These are phyloP conservation scores for Aradus depressus DNA, from an alignment of 2,888 invertebrate genomes.

Conservation along the genomic window DNA sequence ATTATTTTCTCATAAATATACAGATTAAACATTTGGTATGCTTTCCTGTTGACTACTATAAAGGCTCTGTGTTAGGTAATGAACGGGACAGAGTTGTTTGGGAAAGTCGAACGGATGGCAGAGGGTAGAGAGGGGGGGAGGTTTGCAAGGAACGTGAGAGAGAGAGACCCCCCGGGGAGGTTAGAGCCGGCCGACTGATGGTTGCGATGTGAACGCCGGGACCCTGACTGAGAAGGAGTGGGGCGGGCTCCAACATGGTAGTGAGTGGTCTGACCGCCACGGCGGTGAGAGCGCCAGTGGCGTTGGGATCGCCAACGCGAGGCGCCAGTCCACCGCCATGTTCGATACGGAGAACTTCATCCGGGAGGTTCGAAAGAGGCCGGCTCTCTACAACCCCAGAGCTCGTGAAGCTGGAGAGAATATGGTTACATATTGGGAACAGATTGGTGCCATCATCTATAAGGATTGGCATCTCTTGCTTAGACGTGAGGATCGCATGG, in stretches of 20 bases:
- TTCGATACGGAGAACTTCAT: conserved; percentile 26
- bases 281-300: neutral
- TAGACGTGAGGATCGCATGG: conserved; percentile 9
- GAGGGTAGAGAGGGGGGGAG: too few species aligned
- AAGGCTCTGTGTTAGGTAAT: too few species aligned
- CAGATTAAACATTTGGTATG: too few species aligned
- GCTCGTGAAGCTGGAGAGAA: conserved; percentile 11
- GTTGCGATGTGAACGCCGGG: too few species aligned
- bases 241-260: neutral
- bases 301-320: neutral
- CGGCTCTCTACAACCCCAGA: conserved; percentile 24
- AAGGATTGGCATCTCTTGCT: conserved; percentile 17
- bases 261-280: neutral
- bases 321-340: neutral
- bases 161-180: too few species aligned
- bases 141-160: too few species aligned
- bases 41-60: too few species aligned
- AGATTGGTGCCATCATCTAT: conserved; percentile 23
- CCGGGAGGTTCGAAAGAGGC: conserved; percentile 22
- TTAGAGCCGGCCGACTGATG: too few species aligned
- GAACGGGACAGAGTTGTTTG: too few species aligned
- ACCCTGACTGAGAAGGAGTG: neutral
- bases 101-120: too few species aligned
- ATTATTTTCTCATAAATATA: too few species aligned
- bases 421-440: conserved; percentile 23